Evolutionary conservation across 1,140 invertebrate genomes (phyloP).

Genomic region (Hesperophylax magnus): DNA sequence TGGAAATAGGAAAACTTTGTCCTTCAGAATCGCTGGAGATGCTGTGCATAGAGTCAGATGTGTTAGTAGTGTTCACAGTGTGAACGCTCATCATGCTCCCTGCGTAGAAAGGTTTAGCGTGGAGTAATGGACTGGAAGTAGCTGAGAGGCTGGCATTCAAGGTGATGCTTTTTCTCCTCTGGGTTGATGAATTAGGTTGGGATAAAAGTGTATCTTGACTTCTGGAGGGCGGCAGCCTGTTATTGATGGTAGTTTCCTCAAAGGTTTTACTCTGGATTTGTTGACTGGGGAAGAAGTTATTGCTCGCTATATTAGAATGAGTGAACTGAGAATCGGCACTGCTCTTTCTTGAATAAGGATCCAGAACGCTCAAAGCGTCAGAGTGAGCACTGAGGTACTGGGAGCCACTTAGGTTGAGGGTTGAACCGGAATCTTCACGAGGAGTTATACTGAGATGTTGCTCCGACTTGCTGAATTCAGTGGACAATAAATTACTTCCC

Average conservation of each 20-base stretch:
- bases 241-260: conserved; percentile 48
- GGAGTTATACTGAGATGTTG: conserved; percentile 78
- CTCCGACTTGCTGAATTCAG: conserved; percentile 87
- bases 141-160: conserved; percentile 73
- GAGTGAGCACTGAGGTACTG: conserved; percentile 69
- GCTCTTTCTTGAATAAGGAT: conserved; percentile 74
- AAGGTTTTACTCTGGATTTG: conserved; percentile 60
- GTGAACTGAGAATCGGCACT: conserved; percentile 74
- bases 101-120: conserved; percentile 73
- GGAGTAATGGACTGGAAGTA: conserved; percentile 77
- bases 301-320: conserved; percentile 67
- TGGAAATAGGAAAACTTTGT: conserved; percentile 68
- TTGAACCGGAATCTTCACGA: conserved; percentile 66
- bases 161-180: conserved; percentile 70
- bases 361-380: conserved; percentile 60
- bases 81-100: conserved; percentile 74
- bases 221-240: conserved; percentile 78
- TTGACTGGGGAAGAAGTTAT: conserved; percentile 68
- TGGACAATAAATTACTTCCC: conserved; percentile 69
- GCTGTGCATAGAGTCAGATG: conserved; percentile 74
- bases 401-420: conserved; percentile 67
- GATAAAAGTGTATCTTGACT: conserved; percentile 82
- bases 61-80: conserved; percentile 68
- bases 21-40: conserved; percentile 76
- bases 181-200: conserved; percentile 69